A percentile compares a stretch with the other conserved stretches of the same genome.
These are phyloP conservation scores for Macquaria ambigua DNA, from an alignment of 2,113 vertebrate genomes.

Conservation along the genomic window DNA sequence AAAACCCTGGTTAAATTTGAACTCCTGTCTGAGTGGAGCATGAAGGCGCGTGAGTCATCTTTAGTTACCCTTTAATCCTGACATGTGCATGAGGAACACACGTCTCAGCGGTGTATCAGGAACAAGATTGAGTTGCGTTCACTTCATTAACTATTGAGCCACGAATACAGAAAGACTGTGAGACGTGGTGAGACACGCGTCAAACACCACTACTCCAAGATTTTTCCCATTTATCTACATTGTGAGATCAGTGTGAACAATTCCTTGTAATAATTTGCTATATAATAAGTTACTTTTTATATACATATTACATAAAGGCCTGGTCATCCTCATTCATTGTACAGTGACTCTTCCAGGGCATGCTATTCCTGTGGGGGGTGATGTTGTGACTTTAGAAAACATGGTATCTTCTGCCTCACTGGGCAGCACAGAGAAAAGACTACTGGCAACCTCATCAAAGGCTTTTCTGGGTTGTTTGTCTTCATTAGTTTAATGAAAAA, in stretches of 20 bases:
- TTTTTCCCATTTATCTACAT: neutral
- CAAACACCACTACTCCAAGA: neutral
- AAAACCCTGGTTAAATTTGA: slow-evolving; percentile 60
- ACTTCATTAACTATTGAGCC: neutral
- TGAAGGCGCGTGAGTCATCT: slow-evolving; percentile 37
- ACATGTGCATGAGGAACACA: slow-evolving; percentile 21
- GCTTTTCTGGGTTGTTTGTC: neutral
- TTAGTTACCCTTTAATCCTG: slow-evolving; percentile 47
- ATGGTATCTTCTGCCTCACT: slow-evolving; percentile 42
- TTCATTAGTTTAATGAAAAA: neutral
- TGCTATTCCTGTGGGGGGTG: slow-evolving; percentile 35
- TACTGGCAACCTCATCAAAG: neutral
- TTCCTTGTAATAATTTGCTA: slow-evolving; percentile 13
- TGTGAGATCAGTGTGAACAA: neutral
- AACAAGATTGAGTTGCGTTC: neutral
- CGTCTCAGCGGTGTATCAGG: neutral
- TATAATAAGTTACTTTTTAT: slow-evolving; percentile 42
- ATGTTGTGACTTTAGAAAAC: slow-evolving; percentile 47
- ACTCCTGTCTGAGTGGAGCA: slow-evolving; percentile 17
- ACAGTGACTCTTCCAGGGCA: slow-evolving; percentile 42
- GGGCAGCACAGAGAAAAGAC: slow-evolving; percentile 9
- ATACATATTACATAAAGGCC: slow-evolving; percentile 47
- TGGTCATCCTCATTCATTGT: slow-evolving; percentile 40
- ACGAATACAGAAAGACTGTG: neutral
- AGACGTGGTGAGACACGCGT: neutral